phyloP scores from a whole-genome alignment of 2,888 invertebrate species.

The Sthenelais limicola region DNA sequence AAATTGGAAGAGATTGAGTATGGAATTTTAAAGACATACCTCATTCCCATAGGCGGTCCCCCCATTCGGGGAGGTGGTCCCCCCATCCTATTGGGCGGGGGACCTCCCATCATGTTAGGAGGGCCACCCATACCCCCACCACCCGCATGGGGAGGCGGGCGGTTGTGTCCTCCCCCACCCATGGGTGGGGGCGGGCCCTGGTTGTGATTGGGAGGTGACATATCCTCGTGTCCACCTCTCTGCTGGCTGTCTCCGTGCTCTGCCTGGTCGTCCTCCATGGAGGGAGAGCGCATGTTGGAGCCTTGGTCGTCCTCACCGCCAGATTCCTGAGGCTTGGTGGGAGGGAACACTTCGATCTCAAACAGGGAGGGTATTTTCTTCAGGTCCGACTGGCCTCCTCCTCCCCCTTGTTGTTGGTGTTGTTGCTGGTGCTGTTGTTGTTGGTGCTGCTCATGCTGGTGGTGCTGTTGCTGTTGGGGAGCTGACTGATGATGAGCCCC shows the following conservation, averaged over 20 bases:
- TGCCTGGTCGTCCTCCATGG: slow-evolving; percentile 25
- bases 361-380: slow-evolving; percentile 70
- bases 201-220: neutral
- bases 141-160: neutral
- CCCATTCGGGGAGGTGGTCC: neutral
- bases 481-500: no score
- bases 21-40: no score
- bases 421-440: slow-evolving; percentile 45
- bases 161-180: neutral
- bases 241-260: neutral
- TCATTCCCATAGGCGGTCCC: no score
- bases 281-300: slow-evolving; percentile 40
- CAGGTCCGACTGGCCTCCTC: slow-evolving; percentile 42
- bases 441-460: slow-evolving; percentile 41
- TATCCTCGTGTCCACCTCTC: neutral
- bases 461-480: no score
- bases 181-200: neutral
- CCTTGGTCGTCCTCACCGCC: slow-evolving; percentile 18
- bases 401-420: neutral
- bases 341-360: slow-evolving; percentile 67
- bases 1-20: no score
- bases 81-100: neutral
- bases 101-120: neutral
- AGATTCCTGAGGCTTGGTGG: slow-evolving; percentile 48
- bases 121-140: neutral